Evolutionary conservation across 2,113 vertebrate species (phyloP), one percentile per base, ranked within the genome.

Genomic region (Mystacornis crossleyi): DNA sequence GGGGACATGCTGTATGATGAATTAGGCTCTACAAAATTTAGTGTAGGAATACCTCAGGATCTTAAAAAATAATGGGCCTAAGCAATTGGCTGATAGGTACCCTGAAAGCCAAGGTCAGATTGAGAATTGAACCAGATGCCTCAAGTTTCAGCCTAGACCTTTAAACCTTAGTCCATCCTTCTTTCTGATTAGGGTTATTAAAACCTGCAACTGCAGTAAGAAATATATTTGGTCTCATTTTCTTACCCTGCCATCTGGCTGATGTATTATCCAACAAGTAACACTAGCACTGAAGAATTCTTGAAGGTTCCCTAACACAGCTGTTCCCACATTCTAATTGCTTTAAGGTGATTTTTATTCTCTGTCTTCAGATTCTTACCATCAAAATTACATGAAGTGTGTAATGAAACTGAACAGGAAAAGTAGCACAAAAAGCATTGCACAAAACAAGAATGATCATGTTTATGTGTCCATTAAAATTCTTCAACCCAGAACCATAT

Each of bases 391-490:
- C 69, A 90, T 70, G 82, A 90, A 94, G 70, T 95, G 77, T 24
- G 3, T 93, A 93, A 95, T 93, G 93, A 93, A 93, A 95, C 60
- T 58, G 80, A 95, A 92, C 80, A 90, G 80, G 47, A 82, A 62
- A 95, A 92, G 72, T 14, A 83, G 80, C 80, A 89, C 77, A 92
- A 79, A 92, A 90, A 90, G 70, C 66, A 74, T 0, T 88, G 62
- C 81, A 92, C 36, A 57, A 86, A 95, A 69, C 93, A 92, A 94
- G 93, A 95, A 94, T 29, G n/a, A 94, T 93, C 91, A 90, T 86
- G 96, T 95, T 97, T 93, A 90, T 90, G 31, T 66, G 90, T 88
- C 90, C 75, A 93, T 97, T 97, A 95, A 95, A 94, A 92, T 89
- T 93, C 88, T 92, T 93, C 74, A 88, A 93, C 51, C 73, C 70